phyloP scores from a whole-genome alignment of 1,140 invertebrate species.

The Tetragnatha versicolor region DNA sequence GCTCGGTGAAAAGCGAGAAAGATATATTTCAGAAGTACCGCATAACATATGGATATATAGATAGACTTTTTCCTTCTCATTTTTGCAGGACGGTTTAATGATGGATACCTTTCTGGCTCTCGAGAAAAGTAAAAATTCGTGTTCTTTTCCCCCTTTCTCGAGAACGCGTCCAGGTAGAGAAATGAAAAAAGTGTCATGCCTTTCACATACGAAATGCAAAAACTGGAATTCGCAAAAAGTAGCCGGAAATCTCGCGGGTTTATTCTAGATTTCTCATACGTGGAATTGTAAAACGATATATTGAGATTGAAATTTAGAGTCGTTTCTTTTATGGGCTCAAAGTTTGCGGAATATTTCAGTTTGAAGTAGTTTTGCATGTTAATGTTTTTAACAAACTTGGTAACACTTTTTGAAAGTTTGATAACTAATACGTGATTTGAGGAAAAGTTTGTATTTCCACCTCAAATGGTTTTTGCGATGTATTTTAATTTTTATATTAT shows the following conservation, averaged over 20 bases:
- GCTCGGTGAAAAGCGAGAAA: neutral
- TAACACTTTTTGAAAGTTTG: too few species aligned
- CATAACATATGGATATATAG: slow-evolving; percentile 26
- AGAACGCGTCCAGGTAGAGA: neutral
- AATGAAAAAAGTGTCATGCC: neutral
- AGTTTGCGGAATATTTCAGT: too few species aligned
- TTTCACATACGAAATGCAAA: slow-evolving; percentile 2
- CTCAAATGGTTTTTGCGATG: too few species aligned
- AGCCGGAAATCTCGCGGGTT: neutral
- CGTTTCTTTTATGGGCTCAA: too few species aligned
- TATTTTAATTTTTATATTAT: too few species aligned
- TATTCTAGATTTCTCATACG: slow-evolving; percentile 9
- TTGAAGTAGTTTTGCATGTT: too few species aligned
- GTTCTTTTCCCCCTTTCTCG: slow-evolving; percentile 24
- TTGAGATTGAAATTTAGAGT: too few species aligned
- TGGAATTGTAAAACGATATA: too few species aligned
- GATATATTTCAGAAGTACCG: slow-evolving; percentile 21
- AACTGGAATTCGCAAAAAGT: neutral
- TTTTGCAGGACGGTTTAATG: slow-evolving; percentile 25
- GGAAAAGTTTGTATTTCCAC: too few species aligned
- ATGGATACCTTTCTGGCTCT: slow-evolving; percentile 19
- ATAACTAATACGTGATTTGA: too few species aligned
- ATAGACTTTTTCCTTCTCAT: slow-evolving; percentile 12
- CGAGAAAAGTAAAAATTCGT: slow-evolving; percentile 29
- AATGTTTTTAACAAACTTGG: too few species aligned